Percentiles rank a stretch among this genome's conserved stretches.
phyloP scores from a whole-genome alignment of 1,140 invertebrate genomes.

The Gryon sp. region DNA sequence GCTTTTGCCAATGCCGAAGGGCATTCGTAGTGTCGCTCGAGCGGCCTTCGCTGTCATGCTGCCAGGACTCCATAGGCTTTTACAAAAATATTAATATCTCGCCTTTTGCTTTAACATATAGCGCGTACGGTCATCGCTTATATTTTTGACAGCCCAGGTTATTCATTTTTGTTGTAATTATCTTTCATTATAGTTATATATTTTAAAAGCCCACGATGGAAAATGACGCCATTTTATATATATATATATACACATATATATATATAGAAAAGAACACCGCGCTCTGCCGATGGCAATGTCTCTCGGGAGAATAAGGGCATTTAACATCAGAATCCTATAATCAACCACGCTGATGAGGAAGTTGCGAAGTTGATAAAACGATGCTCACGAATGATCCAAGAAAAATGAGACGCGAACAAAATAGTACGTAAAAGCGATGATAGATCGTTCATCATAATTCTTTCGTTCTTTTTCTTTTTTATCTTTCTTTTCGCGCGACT shows the following conservation, averaged over 20 bases:
- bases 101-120: no score
- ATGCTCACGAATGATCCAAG: conserved; percentile 23
- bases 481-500: conserved; percentile 12
- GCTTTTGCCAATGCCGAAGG: conserved; percentile 33
- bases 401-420: conserved; percentile 10
- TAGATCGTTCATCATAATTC: conserved; percentile 30
- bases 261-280: no score
- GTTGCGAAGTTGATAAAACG: conserved; percentile 13
- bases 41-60: conserved; percentile 54
- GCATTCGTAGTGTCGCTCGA: conserved; percentile 43
- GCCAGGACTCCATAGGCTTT: conserved; percentile 15
- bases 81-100: conserved; percentile 49
- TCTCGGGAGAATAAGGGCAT: conserved; percentile 19
- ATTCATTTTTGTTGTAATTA: conserved; percentile 53
- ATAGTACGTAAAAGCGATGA: conserved; percentile 10
- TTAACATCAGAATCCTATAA: conserved; percentile 35
- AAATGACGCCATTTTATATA: conserved; percentile 35
- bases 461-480: conserved; percentile 21
- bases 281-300: conserved; percentile 29
- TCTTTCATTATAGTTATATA: conserved; percentile 54
- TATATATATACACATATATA: no score
- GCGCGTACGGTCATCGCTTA: conserved; percentile 36
- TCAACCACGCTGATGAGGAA: conserved; percentile 31
- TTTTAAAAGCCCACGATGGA: conserved; percentile 36
- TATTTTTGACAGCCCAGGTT: conserved; percentile 51